These are phyloP conservation scores for Hyposoter dolosus DNA, from an alignment of 2,888 invertebrate species.

Conservation along the genomic window DNA sequence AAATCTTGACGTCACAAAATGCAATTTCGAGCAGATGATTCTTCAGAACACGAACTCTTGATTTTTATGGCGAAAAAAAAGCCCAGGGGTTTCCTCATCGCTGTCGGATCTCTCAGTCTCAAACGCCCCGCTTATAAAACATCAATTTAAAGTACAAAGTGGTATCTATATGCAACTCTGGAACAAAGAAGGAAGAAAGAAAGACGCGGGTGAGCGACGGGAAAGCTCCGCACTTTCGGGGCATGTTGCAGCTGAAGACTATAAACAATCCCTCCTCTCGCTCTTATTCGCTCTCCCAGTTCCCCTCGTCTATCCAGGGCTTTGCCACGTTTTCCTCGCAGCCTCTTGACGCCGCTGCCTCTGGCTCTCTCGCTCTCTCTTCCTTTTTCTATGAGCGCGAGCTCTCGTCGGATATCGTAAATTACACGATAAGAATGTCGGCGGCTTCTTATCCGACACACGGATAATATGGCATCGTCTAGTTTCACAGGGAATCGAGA, in stretches of 20 bases:
- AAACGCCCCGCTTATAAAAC: not conserved
- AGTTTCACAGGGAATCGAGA: conserved; percentile 57
- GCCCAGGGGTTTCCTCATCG: not conserved
- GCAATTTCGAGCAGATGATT: not conserved
- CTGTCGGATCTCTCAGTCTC: not conserved
- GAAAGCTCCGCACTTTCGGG: conserved; percentile 59
- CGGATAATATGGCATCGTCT: conserved; percentile 54
- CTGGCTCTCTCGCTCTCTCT: not conserved
- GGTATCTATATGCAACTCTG: not conserved
- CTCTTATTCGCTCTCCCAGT: not conserved
- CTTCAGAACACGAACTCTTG: not conserved
- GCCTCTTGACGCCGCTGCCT: conserved; percentile 10
- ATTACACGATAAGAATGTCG: conserved; percentile 77
- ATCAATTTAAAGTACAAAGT: not conserved
- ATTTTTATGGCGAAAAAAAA: not conserved
- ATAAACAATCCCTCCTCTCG: conserved; percentile 69
- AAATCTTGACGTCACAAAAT: not conserved
- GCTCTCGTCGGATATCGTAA: conserved; percentile 73
- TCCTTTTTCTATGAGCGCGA: conserved; percentile 38
- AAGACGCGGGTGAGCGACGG: conserved; percentile 10
- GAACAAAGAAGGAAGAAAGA: not conserved
- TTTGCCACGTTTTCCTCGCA: not conserved
- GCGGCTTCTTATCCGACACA: conserved; percentile 67
- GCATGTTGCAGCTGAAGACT: conserved; percentile 69
- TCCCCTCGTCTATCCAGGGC: not conserved